phyloP scores from a whole-genome alignment of 2,113 vertebrate species.

The Dipodomys merriami region DNA sequence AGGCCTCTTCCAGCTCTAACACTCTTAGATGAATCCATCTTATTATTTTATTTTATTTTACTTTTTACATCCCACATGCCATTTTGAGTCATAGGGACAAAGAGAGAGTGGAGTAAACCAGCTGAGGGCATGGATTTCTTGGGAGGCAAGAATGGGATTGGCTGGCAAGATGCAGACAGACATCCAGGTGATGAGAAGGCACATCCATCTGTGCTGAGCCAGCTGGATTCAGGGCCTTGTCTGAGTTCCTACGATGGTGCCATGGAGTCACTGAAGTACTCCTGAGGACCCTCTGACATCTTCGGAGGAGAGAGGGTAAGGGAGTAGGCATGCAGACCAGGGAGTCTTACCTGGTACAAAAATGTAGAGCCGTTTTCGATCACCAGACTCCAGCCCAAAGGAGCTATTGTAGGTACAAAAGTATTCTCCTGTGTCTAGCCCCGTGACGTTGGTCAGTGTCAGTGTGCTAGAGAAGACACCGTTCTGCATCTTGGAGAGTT shows the following conservation, averaged over 20 bases:
- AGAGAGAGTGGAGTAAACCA: background rate
- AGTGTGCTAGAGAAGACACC: slow-evolving; percentile 86
- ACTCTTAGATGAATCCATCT: too few species aligned
- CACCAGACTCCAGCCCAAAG: slow-evolving; percentile 52
- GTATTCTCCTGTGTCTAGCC: slow-evolving; percentile 92
- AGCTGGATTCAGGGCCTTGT: background rate
- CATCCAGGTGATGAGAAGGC: background rate
- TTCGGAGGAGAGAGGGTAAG: too few species aligned
- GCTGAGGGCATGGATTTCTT: background rate
- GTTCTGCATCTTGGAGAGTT: background rate
- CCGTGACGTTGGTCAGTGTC: slow-evolving; percentile 87
- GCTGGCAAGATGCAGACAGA: background rate
- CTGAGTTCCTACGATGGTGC: background rate
- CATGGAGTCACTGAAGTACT: background rate
- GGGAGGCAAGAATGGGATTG: background rate
- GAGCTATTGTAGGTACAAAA: slow-evolving; percentile 84
- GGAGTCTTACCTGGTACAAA: slow-evolving; percentile 92
- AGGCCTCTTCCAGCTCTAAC: background rate
- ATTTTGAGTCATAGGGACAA: background rate
- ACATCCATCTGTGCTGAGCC: background rate
- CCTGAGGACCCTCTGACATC: background rate
- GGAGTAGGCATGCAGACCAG: background rate
- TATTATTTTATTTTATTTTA: too few species aligned
- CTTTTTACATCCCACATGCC: too few species aligned
- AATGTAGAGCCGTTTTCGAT: slow-evolving; percentile 87